phyloP scores from a whole-genome alignment of 2,113 vertebrate genomes.

The Dinomys branickii region DNA sequence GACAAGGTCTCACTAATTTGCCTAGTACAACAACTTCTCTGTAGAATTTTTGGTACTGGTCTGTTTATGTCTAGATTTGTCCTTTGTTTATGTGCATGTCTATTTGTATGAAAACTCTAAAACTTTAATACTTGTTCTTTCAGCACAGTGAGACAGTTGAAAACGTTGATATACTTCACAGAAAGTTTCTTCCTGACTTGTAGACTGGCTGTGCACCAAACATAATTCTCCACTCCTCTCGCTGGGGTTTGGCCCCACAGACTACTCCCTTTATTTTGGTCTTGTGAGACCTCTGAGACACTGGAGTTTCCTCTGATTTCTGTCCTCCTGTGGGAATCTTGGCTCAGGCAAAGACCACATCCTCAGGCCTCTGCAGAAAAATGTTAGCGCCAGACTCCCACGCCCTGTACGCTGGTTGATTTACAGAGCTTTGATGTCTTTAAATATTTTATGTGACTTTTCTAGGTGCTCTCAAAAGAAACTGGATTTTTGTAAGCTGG shows the following conservation, averaged over 20 bases:
- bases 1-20: not conserved
- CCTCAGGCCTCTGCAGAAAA: not conserved
- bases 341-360: not conserved
- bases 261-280: not conserved
- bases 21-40: not conserved
- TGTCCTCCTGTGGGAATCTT: not conserved
- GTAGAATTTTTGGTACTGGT: not conserved
- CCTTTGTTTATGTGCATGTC: not conserved
- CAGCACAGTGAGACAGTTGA: not conserved
- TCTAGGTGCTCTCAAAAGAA: not conserved
- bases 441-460: conserved; percentile 23
- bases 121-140: not conserved
- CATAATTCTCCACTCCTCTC: not conserved
- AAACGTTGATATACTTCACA: not conserved
- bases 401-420: not conserved
- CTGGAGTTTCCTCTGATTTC: not conserved
- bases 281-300: not conserved
- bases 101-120: not conserved
- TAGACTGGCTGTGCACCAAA: not conserved
- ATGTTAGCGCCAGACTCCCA: not conserved
- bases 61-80: not conserved
- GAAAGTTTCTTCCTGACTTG: not conserved
- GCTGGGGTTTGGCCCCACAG: not conserved
- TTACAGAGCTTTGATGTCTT: not conserved
- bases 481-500: not conserved